Percentiles rank a stretch among this genome's conserved stretches.
Evolutionary conservation across 2,113 vertebrate species (phyloP).

Genomic region (Tympanuchus pallidicinctus): DNA sequence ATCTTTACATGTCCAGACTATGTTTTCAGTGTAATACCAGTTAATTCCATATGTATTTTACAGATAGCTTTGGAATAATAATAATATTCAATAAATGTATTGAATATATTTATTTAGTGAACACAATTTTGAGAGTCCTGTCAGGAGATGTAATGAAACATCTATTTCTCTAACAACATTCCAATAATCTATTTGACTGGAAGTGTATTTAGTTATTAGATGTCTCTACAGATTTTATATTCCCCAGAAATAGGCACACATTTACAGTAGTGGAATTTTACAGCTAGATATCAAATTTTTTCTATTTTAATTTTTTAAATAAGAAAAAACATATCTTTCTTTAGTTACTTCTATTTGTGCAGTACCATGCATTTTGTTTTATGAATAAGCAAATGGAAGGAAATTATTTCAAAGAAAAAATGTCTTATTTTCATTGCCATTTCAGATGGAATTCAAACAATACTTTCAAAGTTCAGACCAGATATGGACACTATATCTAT

Average conservation of each 20-base stretch:
- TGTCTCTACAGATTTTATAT: background rate
- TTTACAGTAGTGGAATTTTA: background rate
- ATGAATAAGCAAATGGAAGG: background rate
- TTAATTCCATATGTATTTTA: background rate
- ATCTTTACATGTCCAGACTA: background rate
- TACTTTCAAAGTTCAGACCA: background rate
- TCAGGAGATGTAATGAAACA: background rate
- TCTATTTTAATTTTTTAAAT: background rate
- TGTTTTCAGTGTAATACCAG: background rate
- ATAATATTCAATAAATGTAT: background rate
- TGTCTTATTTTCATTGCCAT: background rate
- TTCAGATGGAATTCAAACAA: background rate
- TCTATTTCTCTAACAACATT: background rate
- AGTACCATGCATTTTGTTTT: background rate
- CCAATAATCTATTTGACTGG: background rate
- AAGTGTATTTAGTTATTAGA: background rate
- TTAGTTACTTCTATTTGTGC: background rate
- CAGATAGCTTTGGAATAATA: background rate
- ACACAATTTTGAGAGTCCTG: background rate
- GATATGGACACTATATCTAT: background rate
- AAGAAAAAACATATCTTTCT: background rate
- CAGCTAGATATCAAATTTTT: background rate
- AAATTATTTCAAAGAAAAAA: background rate
- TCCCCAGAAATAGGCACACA: background rate
- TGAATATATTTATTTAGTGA: background rate